Percentiles rank a stretch among this genome's conserved stretches.
phyloP scores from a whole-genome alignment of 2,797 vertebrate species.

The Brotula barbata region DNA sequence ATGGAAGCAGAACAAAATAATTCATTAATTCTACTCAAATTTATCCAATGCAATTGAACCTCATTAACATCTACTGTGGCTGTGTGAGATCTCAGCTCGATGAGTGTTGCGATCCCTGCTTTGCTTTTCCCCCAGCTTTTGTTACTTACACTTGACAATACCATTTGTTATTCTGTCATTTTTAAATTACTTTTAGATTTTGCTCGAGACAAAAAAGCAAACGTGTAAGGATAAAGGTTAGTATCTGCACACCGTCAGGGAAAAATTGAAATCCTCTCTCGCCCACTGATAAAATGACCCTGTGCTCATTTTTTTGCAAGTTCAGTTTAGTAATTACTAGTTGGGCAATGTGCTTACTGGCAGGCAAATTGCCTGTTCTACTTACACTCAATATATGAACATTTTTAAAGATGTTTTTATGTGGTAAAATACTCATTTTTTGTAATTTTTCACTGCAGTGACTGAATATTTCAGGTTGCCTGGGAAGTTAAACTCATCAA shows the following conservation, averaged over 20 bases:
- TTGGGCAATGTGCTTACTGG: conserved; percentile 24
- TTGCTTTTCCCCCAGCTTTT: conserved; percentile 18
- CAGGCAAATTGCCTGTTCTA: conserved; percentile 7
- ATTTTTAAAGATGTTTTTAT: neutral
- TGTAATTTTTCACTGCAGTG: conserved; percentile 10
- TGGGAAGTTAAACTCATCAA: conserved; percentile 40
- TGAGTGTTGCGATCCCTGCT: neutral
- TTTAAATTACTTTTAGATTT: conserved; percentile 70
- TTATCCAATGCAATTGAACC: neutral
- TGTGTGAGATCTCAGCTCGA: neutral
- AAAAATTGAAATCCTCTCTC: conserved; percentile 37
- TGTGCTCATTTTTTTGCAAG: conserved; percentile 24
- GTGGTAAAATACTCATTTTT: conserved; percentile 18
- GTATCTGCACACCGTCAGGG: conserved; percentile 24
- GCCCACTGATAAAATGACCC: conserved; percentile 38
- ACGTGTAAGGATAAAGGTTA: conserved; percentile 41
- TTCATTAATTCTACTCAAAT: neutral
- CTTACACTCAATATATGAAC: neutral
- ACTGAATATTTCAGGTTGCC: conserved; percentile 40
- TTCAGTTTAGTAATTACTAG: conserved; percentile 44
- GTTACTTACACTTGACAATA: conserved; percentile 26
- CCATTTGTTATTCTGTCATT: conserved; percentile 59
- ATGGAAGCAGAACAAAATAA: neutral
- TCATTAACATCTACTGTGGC: neutral
- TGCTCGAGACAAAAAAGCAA: conserved; percentile 67